Conservation (phyloP, 1,140 invertebrate species). For the Bombus difficillimus region DNA sequence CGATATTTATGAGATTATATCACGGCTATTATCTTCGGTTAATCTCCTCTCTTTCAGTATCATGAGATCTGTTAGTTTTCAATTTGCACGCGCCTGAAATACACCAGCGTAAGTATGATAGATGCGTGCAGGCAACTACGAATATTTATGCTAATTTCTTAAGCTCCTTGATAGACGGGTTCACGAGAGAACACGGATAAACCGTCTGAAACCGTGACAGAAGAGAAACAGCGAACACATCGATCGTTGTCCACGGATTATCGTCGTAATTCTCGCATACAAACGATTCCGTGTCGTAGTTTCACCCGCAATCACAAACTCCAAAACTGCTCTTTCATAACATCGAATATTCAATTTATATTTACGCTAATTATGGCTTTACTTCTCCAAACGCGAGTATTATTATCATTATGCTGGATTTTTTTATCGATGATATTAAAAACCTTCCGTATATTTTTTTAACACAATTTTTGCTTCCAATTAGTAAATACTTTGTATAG, state of each 20-base stretch:
- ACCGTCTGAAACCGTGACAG: constrained; percentile 42
- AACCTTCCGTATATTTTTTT: not conserved
- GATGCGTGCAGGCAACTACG: constrained; percentile 25
- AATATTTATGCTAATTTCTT: constrained; percentile 56
- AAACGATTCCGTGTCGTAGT: constrained; percentile 11
- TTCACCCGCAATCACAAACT: constrained; percentile 13
- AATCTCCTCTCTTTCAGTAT: constrained; percentile 11
- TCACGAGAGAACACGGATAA: constrained; percentile 10
- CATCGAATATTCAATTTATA: not conserved
- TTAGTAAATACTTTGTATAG: not conserved
- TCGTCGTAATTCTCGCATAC: constrained; percentile 38
- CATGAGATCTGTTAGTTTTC: constrained; percentile 38
- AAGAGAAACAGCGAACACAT: constrained; percentile 41
- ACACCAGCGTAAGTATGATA: constrained; percentile 38
- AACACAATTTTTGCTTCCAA: not conserved
- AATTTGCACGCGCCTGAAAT: constrained; percentile 28
- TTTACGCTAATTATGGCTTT: not conserved
- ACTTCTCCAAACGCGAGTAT: not conserved
- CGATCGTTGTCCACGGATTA: constrained; percentile 50
- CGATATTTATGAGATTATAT: not conserved
- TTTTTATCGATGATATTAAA: not conserved
- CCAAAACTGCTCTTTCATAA: not conserved
- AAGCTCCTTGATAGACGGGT: constrained; percentile 45
- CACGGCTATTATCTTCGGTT: not conserved
- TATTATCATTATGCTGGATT: not conserved